phyloP scores from a whole-genome alignment of 2,888 invertebrate genomes.

The Netelia virgata region DNA sequence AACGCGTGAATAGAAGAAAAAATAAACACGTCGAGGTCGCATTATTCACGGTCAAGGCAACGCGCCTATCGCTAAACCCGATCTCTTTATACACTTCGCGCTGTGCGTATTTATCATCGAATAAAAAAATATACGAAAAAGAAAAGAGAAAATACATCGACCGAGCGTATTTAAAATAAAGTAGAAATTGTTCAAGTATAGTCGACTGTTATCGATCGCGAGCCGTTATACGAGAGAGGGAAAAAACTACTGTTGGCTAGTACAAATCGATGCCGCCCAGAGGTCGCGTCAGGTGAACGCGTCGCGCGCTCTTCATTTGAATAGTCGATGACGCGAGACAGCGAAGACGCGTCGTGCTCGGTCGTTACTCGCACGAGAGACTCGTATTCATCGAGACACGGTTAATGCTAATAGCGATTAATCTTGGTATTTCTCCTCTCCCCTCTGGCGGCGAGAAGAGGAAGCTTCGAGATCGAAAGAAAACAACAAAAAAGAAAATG shows the following conservation, averaged over 20 bases:
- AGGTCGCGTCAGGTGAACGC: constrained; percentile 55
- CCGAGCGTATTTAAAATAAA: no score
- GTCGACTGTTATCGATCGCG: constrained; percentile 55
- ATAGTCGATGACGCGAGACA: constrained; percentile 43
- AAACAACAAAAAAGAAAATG: no score
- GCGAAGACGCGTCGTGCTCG: constrained; percentile 23
- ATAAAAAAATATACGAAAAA: background rate
- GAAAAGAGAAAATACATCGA: no score
- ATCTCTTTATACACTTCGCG: constrained; percentile 23
- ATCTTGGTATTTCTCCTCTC: background rate
- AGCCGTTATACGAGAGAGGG: constrained; percentile 42
- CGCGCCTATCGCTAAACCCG: constrained; percentile 32
- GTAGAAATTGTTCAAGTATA: constrained; percentile 41
- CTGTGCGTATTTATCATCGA: background rate
- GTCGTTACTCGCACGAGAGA: constrained; percentile 18
- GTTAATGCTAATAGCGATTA: constrained; percentile 56
- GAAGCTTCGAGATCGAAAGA: no score
- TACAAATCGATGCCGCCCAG: constrained; percentile 51
- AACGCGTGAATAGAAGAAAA: constrained; percentile 24
- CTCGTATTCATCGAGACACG: constrained; percentile 40
- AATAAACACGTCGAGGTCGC: constrained; percentile 21
- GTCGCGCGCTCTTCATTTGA: constrained; percentile 28
- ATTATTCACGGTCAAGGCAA: constrained; percentile 56
- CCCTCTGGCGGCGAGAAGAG: background rate
- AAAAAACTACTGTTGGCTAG: constrained; percentile 13